These are phyloP conservation scores for Tylochromis polylepis DNA, from an alignment of 2,113 vertebrate species.

Conservation along the genomic window DNA sequence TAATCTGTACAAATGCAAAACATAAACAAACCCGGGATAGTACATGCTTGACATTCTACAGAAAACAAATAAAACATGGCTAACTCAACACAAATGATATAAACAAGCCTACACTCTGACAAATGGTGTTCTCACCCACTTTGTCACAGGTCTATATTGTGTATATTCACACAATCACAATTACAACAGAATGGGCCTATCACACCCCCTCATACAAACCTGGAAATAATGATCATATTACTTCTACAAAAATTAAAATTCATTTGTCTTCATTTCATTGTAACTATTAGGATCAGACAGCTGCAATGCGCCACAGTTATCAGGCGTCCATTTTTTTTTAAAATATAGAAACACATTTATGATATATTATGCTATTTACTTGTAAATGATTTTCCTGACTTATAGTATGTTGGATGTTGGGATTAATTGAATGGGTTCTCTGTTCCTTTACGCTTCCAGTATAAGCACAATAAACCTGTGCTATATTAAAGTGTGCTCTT, in stretches of 20 bases:
- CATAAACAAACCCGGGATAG: too few species aligned
- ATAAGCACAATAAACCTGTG: background rate
- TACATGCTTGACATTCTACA: too few species aligned
- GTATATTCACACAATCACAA: background rate
- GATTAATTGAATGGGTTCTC: fast-evolving
- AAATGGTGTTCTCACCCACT: too few species aligned
- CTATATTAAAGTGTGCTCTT: background rate
- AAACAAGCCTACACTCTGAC: too few species aligned
- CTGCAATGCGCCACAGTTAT: background rate
- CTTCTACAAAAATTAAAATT: background rate
- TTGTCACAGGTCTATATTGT: too few species aligned
- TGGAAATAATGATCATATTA: background rate
- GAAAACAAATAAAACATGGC: too few species aligned
- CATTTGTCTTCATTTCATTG: background rate
- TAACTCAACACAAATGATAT: too few species aligned
- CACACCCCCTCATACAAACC: background rate
- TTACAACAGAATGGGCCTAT: background rate
- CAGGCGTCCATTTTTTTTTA: background rate
- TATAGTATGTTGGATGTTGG: background rate
- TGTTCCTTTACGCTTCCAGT: background rate
- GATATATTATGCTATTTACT: background rate
- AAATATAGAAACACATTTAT: background rate
- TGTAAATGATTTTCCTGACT: background rate
- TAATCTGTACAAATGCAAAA: too few species aligned
- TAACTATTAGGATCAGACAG: background rate